These are phyloP conservation scores for Erebia aethiops DNA, from an alignment of 2,888 invertebrate genomes.

Conservation along the genomic window DNA sequence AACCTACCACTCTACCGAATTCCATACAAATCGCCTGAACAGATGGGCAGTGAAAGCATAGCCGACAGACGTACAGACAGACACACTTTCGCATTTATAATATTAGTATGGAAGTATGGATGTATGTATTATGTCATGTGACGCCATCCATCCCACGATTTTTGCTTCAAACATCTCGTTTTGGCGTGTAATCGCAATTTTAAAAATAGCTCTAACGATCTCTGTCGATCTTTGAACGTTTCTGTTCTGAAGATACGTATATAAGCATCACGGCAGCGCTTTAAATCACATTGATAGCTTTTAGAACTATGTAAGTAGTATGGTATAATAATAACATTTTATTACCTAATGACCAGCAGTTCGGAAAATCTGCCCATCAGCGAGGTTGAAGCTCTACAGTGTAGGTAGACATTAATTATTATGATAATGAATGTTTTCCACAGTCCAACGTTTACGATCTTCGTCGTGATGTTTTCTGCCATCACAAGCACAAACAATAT, in stretches of 20 bases:
- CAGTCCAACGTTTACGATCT: not conserved
- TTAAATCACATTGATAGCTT: conserved; percentile 15
- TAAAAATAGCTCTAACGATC: conserved; percentile 25
- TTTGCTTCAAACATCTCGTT: conserved; percentile 64
- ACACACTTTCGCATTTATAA: no score
- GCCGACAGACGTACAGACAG: no score
- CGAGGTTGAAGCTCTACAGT: not conserved
- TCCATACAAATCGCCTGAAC: no score
- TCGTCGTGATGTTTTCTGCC: not conserved
- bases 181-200: conserved; percentile 56
- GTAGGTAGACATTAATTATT: not conserved
- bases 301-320: not conserved
- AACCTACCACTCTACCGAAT: no score
- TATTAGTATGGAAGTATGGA: no score
- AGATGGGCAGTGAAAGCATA: no score
- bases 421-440: not conserved
- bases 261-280: conserved; percentile 3
- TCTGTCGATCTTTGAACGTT: conserved; percentile 16
- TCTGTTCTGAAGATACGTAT: conserved; percentile 11
- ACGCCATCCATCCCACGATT: conserved; percentile 62
- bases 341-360: not conserved
- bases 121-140: conserved; percentile 30
- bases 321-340: conserved; percentile 1
- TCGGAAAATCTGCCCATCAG: not conserved
- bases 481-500: no score